Evolutionary conservation across 2,797 vertebrate species (phyloP).

Genomic region (Cyprinodon diabolis): DNA sequence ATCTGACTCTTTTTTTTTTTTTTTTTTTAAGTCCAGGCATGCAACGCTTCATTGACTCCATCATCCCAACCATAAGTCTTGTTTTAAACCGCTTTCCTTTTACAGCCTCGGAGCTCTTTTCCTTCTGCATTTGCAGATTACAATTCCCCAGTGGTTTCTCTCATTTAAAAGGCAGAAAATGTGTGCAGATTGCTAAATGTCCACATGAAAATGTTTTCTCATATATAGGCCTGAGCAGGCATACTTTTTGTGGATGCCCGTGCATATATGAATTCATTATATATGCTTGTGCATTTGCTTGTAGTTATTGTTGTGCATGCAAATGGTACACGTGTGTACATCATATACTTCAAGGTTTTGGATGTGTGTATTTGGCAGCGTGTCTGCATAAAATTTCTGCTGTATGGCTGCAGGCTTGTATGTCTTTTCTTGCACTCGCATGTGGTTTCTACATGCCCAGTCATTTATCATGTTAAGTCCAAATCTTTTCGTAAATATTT

Average conservation of each 20-base stretch:
- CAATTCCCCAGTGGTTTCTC: constrained; percentile 79
- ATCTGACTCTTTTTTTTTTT: constrained; percentile 58
- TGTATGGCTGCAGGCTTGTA: constrained; percentile 28
- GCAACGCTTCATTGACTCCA: constrained; percentile 65
- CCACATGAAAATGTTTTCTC: constrained; percentile 56
- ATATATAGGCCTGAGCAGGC: constrained; percentile 21
- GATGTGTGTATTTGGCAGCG: constrained; percentile 22
- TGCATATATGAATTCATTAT: constrained; percentile 36
- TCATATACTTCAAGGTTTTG: constrained; percentile 26
- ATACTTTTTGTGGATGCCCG: constrained; percentile 21
- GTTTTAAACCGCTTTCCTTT: constrained; percentile 64
- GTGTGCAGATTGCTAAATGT: constrained; percentile 51
- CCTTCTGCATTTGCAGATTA: constrained; percentile 74
- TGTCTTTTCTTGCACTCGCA: constrained; percentile 29
- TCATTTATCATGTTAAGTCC: constrained; percentile 58
- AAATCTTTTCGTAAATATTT: constrained; percentile 43
- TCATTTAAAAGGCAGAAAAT: constrained; percentile 76
- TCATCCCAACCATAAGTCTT: constrained; percentile 63
- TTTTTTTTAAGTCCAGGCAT: constrained; percentile 40
- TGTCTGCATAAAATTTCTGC: constrained; percentile 37
- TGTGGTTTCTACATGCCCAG: constrained; percentile 57
- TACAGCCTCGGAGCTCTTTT: constrained; percentile 70
- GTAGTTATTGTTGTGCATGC: constrained; percentile 31
- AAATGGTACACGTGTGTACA: constrained; percentile 19
- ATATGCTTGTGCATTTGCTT: constrained; percentile 40